These are phyloP conservation scores for Phylloscopus trochiloides DNA, from an alignment of 2,113 vertebrate species.

Conservation along the genomic window DNA sequence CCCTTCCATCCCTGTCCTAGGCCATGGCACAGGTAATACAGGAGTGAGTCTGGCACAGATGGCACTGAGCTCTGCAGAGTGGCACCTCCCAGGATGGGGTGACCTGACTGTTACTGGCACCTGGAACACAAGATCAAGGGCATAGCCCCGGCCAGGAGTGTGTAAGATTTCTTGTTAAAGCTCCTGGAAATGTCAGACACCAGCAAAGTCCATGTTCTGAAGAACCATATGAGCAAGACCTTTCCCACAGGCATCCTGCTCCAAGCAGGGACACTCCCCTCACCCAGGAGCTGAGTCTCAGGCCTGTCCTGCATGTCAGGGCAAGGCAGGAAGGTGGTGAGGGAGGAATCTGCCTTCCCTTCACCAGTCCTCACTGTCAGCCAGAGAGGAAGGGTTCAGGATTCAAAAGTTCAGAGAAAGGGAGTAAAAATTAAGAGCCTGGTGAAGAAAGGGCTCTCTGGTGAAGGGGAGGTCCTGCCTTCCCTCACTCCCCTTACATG, in stretches of 20 bases:
- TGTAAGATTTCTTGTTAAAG: background rate
- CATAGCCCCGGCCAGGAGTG: background rate
- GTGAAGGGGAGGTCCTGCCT: background rate
- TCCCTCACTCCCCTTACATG: background rate
- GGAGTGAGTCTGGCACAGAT: background rate
- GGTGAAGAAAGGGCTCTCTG: background rate
- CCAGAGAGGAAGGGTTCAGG: background rate
- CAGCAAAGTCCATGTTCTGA: background rate
- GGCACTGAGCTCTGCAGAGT: background rate
- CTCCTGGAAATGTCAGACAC: background rate
- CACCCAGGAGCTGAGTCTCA: background rate
- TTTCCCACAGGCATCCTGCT: background rate
- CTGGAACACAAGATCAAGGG: background rate
- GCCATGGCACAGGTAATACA: background rate
- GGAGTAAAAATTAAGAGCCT: background rate
- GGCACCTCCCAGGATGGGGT: fast-evolving
- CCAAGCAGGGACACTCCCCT: background rate
- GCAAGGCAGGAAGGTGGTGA: fast-evolving
- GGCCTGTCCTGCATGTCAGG: background rate
- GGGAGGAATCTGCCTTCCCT: background rate
- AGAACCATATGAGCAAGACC: background rate
- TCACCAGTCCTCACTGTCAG: background rate
- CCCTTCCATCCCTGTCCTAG: background rate
- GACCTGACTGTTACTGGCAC: background rate
- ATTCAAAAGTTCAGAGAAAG: background rate